Conservation (phyloP, 1,140 invertebrate genomes). For the Schlechtendalia chinensis region DNA sequence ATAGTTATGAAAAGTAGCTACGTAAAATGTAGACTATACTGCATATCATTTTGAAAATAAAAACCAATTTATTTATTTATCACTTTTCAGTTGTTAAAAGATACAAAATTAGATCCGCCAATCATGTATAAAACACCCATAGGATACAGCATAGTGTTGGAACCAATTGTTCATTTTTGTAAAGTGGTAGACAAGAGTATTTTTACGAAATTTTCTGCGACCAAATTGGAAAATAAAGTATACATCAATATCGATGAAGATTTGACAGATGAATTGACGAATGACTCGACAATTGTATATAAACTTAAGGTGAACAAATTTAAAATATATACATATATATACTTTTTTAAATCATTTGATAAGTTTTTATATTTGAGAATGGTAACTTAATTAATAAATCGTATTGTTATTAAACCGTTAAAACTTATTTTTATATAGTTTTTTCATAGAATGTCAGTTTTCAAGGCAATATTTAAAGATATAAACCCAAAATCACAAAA, state of each 20-base stretch:
- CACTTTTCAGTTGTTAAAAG: not conserved
- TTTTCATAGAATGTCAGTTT: no score
- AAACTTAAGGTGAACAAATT: conserved; percentile 21
- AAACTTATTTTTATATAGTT: no score
- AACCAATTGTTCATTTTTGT: conserved; percentile 10
- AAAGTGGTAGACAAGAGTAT: not conserved
- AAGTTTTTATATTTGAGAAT: no score
- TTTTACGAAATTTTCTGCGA: not conserved
- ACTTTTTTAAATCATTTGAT: no score
- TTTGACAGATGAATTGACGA: not conserved
- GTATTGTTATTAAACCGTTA: no score
- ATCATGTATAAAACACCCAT: not conserved
- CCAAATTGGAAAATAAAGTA: not conserved
- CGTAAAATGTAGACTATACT: not conserved
- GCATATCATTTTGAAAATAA: not conserved
- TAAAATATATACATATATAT: no score
- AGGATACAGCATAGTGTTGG: not conserved
- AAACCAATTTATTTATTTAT: not conserved
- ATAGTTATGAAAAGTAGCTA: not conserved
- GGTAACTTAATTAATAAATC: no score
- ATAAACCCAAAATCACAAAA: no score
- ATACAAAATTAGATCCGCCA: not conserved
- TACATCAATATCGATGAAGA: conserved; percentile 1
- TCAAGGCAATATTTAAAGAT: no score
- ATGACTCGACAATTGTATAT: not conserved